phyloP scores from a whole-genome alignment of 2,888 invertebrate species.

The Eilema caniola region DNA sequence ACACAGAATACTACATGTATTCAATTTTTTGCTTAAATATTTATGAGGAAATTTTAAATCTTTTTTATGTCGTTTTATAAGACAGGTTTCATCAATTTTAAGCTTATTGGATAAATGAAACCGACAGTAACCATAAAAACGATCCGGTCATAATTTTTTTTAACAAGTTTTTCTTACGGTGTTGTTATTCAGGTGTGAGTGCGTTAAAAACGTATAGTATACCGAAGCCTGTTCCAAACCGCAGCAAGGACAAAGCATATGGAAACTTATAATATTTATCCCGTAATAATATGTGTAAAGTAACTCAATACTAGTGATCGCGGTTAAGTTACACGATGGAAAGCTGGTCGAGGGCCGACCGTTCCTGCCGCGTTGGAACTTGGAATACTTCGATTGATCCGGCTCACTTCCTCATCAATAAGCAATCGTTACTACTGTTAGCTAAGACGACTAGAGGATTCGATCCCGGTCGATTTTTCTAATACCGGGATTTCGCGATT shows the following conservation, averaged over 20 bases:
- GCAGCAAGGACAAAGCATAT: not conserved
- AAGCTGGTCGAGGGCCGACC: not conserved
- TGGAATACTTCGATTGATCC: not conserved
- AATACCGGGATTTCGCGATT: no score
- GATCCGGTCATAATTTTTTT: not conserved
- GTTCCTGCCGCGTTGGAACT: not conserved
- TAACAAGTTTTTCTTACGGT: not conserved
- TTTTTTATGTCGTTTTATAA: no score
- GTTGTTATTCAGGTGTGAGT: not conserved
- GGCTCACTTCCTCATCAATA: conserved; percentile 11
- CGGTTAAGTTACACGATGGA: conserved; percentile 2
- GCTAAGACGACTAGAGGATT: no score
- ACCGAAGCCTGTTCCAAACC: no score
- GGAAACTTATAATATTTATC: conserved; percentile 5
- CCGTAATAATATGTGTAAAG: not conserved
- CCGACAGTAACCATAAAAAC: not conserved
- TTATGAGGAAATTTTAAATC: no score
- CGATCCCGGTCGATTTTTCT: no score
- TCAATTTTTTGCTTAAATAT: no score
- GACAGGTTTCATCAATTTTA: no score
- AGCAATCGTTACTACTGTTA: not conserved
- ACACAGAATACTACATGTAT: no score
- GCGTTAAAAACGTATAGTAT: not conserved
- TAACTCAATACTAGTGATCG: conserved; percentile 5
- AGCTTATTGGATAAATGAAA: not conserved